These are phyloP conservation scores for Albula goreensis DNA, from an alignment of 2,113 vertebrate genomes.

Conservation along the genomic window DNA sequence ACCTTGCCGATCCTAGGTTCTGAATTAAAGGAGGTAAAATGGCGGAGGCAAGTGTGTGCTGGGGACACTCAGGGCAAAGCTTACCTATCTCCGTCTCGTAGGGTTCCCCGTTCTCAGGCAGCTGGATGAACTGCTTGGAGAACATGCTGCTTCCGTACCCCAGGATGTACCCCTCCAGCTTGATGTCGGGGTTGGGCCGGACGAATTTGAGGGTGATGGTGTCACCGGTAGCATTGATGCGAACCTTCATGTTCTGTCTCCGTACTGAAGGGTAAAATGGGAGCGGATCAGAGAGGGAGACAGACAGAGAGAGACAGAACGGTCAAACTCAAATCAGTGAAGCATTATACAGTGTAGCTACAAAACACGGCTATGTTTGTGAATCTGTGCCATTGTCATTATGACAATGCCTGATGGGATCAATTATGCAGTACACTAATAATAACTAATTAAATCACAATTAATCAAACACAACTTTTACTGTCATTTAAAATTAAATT, in stretches of 20 bases:
- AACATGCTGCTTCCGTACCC: constrained; percentile 86
- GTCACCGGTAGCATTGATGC: constrained; percentile 88
- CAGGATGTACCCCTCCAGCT: constrained; percentile 87
- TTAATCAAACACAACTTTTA: neutral
- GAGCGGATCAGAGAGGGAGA: neutral
- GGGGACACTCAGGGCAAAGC: constrained; percentile 31
- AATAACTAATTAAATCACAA: neutral
- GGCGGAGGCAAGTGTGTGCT: neutral
- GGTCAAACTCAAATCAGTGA: no score
- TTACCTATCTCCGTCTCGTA: constrained; percentile 85
- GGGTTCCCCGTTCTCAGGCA: constrained; percentile 80
- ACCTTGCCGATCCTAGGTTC: no score
- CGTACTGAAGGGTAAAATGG: constrained; percentile 65
- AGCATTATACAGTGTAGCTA: neutral
- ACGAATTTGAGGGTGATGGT: constrained; percentile 86
- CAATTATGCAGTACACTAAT: neutral
- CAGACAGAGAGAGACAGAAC: neutral
- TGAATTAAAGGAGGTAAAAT: no score
- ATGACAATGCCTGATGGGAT: neutral
- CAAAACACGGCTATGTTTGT: neutral
- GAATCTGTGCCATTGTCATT: neutral
- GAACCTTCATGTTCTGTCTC: constrained; percentile 83
- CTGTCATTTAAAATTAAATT: neutral
- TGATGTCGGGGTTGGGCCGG: constrained; percentile 75
- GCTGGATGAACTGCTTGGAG: constrained; percentile 86